phyloP scores from a whole-genome alignment of 2,888 invertebrate species.

The Hedychridium roseum region DNA sequence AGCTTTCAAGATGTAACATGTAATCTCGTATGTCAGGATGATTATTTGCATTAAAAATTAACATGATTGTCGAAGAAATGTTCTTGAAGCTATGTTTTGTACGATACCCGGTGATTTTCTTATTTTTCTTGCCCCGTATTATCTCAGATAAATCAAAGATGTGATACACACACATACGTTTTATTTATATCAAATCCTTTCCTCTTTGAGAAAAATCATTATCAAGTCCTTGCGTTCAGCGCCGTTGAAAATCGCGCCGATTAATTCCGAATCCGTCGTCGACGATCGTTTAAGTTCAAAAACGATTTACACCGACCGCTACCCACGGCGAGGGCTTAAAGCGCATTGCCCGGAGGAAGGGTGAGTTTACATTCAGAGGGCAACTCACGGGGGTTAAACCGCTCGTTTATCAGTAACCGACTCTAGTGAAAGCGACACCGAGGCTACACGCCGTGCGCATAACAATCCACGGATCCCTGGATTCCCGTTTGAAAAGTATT shows the following conservation, averaged over 20 bases:
- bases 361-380: conserved; percentile 57
- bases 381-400: conserved; percentile 51
- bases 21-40: no score
- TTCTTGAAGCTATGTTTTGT: no score
- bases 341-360: conserved; percentile 38
- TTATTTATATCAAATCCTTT: no score
- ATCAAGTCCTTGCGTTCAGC: no score
- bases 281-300: conserved; percentile 53
- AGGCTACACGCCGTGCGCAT: conserved; percentile 57
- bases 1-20: no score
- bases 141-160: no score
- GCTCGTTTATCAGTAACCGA: conserved; percentile 64
- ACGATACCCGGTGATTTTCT: no score
- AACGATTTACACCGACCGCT: conserved; percentile 48
- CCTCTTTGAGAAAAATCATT: no score
- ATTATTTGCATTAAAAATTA: no score
- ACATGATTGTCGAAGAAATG: no score
- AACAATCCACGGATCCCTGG: conserved; percentile 50
- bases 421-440: conserved; percentile 63
- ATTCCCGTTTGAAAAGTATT: conserved; percentile 46
- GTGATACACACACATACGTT: no score
- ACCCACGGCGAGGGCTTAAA: conserved; percentile 30
- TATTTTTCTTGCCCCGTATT: no score
- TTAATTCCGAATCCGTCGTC: conserved; percentile 47
- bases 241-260: conserved; percentile 35